Conservation (phyloP, 1,140 invertebrate species). For the Musca domestica region DNA sequence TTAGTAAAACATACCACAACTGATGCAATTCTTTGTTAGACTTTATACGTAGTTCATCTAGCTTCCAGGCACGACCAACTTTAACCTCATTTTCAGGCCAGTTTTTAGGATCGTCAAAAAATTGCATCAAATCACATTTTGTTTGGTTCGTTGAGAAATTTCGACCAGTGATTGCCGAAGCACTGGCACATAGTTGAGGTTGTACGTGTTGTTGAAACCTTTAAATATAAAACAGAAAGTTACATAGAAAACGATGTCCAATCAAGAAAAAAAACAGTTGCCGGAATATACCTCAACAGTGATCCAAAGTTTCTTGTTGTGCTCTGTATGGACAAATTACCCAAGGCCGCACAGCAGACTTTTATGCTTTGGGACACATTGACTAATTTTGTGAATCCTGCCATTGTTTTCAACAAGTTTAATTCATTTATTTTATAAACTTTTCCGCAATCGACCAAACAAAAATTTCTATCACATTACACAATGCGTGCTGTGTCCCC, state of each 20-base stretch:
- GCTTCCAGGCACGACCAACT: slow-evolving; percentile 84
- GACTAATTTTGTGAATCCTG: not conserved
- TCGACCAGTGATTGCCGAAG: slow-evolving; percentile 16
- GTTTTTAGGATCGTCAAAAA: slow-evolving; percentile 88
- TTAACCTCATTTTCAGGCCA: slow-evolving; percentile 77
- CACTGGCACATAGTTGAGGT: slow-evolving; percentile 23
- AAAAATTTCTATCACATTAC: not conserved
- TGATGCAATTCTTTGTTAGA: slow-evolving; percentile 96
- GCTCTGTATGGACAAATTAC: not conserved
- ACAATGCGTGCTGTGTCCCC: too few relatives aligned
- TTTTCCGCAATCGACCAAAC: too few relatives aligned
- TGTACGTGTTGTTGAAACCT: slow-evolving; percentile 7
- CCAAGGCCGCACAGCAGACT: not conserved
- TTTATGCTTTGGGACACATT: slow-evolving; percentile 1
- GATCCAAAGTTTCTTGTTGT: not conserved
- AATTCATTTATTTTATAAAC: too few relatives aligned
- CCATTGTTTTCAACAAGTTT: not conserved
- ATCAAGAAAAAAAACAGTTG: not conserved
- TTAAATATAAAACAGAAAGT: slow-evolving; percentile 37
- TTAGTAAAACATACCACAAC: slow-evolving; percentile 94
- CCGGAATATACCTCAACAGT: not conserved
- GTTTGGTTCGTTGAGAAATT: slow-evolving; percentile 33
- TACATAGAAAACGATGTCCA: not conserved
- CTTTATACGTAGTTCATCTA: slow-evolving; percentile 91
- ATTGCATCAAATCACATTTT: slow-evolving; percentile 72